Evolutionary conservation across 2,888 invertebrate genomes (phyloP), one percentile per base, ranked within the genome.

Genomic region (Heliconius cydno): DNA sequence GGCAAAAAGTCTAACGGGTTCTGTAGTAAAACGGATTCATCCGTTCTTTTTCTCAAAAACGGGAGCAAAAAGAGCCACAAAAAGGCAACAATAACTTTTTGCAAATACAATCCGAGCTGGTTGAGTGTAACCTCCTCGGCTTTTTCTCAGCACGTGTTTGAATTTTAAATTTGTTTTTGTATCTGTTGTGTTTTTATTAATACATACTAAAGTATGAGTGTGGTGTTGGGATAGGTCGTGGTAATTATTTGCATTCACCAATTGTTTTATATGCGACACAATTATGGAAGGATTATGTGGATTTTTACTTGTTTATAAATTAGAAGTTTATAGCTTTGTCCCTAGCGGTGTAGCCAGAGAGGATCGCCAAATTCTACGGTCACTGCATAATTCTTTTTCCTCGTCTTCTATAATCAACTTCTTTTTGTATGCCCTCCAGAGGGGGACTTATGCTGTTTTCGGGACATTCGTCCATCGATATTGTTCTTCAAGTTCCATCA

Each of bases 101-200:
- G 94, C 94, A 92, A 93, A 92, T 90, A 87, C 63, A 65, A 65
- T 25, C 63, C 25, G 63, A 65, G 63, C 57, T 57, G 57, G 57
- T 57, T 57, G 57, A 57, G 63, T 25, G 25, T 87, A 86, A 88
- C 87, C 87, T 86, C 86, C 57, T 73, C 34, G 83, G 89, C 92
- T 92, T 92, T 93, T 94, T 93, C 92, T 92, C 85, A 88, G 92
- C 94, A 91, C 94, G 94, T 88, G 94, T 90, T 88, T 86, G 92
- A 90, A 92, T 92, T 90, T 90, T 86, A 89, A 90, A 90, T 86
- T 84, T 83, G 89, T 92, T 92, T 92, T 92, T 92, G 83, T 85
- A 84, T 87, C 83, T 85, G 84, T 86, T 85, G 79, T 25, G 84
- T 85, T 88, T 87, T 87, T 86, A 86, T 85, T 85, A 86, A 86